phyloP scores from a whole-genome alignment of 2,888 invertebrate genomes.

The Melanostoma mellinum region DNA sequence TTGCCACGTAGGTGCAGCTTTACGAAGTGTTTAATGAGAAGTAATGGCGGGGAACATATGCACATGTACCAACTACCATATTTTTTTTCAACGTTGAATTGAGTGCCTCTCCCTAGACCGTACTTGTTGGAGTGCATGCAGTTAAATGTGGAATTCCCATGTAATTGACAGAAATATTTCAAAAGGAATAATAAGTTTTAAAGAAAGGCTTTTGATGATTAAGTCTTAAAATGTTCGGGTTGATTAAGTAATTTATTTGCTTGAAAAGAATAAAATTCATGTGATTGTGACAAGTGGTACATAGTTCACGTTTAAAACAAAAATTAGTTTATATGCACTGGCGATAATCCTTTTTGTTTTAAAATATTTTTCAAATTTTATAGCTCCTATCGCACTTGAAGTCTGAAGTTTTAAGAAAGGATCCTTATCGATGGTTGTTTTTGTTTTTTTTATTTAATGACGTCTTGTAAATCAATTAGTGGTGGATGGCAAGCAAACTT shows the following conservation, averaged over 20 bases:
- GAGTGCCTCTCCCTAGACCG: slow-evolving; percentile 22
- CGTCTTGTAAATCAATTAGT: too few relatives aligned
- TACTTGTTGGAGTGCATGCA: slow-evolving; percentile 62
- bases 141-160: slow-evolving; percentile 52
- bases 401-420: too few relatives aligned
- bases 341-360: too few relatives aligned
- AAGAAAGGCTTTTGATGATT: slow-evolving; percentile 29
- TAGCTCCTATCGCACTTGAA: too few relatives aligned
- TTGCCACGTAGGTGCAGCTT: slow-evolving; percentile 47
- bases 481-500: too few relatives aligned
- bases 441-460: too few relatives aligned
- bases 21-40: slow-evolving; percentile 73
- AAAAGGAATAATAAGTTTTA: slow-evolving; percentile 39
- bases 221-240: slow-evolving; percentile 21
- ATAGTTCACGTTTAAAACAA: too few relatives aligned
- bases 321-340: too few relatives aligned
- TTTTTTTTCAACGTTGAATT: slow-evolving; percentile 7
- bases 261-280: not conserved
- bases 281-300: too few relatives aligned
- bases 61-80: slow-evolving; percentile 55
- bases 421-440: too few relatives aligned
- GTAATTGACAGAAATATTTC: slow-evolving; percentile 65
- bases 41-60: slow-evolving; percentile 68
- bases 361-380: too few relatives aligned
- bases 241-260: slow-evolving; percentile 3